Base-by-base conservation (phyloP, 2,888 invertebrate species). In the Polyommatus icarus region DNA sequence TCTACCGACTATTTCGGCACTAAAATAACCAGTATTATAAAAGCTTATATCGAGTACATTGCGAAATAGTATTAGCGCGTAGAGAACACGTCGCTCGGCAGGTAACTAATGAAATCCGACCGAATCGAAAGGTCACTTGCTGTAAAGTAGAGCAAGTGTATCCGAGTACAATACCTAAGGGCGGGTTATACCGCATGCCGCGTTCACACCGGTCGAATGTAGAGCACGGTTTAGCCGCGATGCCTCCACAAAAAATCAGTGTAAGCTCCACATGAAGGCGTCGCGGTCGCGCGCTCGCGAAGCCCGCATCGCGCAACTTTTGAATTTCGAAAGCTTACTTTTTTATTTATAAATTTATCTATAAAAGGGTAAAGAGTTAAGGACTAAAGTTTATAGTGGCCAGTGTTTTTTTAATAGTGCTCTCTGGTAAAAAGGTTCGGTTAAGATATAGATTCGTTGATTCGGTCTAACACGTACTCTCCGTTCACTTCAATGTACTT, bases 241-340 rank as follows among this genome's bases (percentile, higher is more conserved):
- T 93, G 93, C 92, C 93, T 93, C 87, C 91, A 90, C 92, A 91
- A 93, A 93, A 93, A 94, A 93, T 93, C 93, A 94, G 93, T 94
- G 91, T 93, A 92, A 92, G 91, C 89, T 92, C 88, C 84, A 90
- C 90, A 88, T 88, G 82, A 88, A 86, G 85, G 87, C 89, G 88
- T 84, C 85, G 80, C 93, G 90, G 93, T 91, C 93, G 93, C 89
- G 90, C 89, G 87, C 87, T 87, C 87, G 83, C 82, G 75, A 73
- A 71, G 76, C 81, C 84, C 79, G 80, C 78, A 76, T 79, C 79
- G 80, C 80, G 82, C 81, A 84, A 81, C 84, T 82, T 83, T 81
- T 84, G 40, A 73, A 77, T 73, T 59, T 73, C 59, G 61, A 71
- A 71, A 73, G 73, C 73, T 50, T 29, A 75, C 75, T 54, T 75